Conservation (phyloP, 2,888 invertebrate genomes). For the Metallyticus violacea region DNA sequence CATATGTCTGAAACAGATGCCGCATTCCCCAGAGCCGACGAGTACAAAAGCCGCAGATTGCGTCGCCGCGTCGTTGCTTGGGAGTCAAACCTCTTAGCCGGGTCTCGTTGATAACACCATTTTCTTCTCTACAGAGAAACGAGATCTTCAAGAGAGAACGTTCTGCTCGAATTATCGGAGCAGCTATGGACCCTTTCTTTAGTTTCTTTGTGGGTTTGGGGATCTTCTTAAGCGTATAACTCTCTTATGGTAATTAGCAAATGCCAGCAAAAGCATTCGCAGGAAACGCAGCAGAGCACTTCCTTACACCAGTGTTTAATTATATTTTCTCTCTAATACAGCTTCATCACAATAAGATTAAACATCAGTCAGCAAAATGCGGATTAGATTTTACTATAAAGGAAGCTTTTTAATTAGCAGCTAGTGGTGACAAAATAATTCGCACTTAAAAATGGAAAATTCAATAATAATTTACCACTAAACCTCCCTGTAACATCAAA, state of each 20-base stretch:
- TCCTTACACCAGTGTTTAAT: not conserved
- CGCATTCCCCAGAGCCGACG: too few species aligned
- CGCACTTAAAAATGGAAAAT: too few species aligned
- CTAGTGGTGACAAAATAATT: not conserved
- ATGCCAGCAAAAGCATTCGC: not conserved
- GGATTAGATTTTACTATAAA: not conserved
- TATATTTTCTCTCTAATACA: not conserved
- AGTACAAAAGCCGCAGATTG: too few species aligned
- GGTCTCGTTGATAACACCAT: not conserved
- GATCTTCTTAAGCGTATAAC: not conserved
- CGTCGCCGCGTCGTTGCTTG: not conserved
- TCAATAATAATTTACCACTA: too few species aligned
- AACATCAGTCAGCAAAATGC: not conserved
- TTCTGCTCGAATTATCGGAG: not conserved
- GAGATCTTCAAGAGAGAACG: not conserved
- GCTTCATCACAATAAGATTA: not conserved
- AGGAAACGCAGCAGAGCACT: not conserved
- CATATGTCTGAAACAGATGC: too few species aligned
- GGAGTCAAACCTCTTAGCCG: not conserved
- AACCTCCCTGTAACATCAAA: too few species aligned
- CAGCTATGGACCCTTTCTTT: not conserved
- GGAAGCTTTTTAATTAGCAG: not conserved
- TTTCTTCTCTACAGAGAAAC: not conserved
- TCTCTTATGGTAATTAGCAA: not conserved
- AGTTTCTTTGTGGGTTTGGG: not conserved